Percentiles rank a stretch among this genome's conserved stretches.
Conservation (phyloP, 2,113 vertebrate genomes). For the Patagioenas fasciata region DNA sequence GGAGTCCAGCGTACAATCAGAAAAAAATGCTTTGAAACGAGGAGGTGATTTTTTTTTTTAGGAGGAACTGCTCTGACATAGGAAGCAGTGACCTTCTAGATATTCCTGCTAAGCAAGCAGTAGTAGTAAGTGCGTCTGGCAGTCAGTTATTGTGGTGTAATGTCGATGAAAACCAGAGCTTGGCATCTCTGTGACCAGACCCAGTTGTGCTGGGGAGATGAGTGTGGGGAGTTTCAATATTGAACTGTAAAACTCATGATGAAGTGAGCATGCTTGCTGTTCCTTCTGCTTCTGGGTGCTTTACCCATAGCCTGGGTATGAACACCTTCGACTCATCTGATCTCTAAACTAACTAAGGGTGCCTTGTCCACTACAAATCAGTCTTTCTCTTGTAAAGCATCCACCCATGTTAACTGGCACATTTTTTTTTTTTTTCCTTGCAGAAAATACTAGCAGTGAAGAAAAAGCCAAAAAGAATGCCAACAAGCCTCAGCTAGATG, state of each 20-base stretch:
- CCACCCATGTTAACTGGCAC: neutral
- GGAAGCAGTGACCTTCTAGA: neutral
- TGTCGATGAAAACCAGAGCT: neutral
- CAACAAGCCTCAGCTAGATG: slow-evolving; percentile 93
- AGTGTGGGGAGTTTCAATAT: neutral
- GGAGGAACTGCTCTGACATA: neutral
- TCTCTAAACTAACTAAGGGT: neutral
- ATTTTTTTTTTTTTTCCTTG: neutral
- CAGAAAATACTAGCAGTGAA: slow-evolving; percentile 84
- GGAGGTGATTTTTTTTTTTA: neutral
- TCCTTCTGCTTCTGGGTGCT: neutral
- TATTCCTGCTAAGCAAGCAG: neutral
- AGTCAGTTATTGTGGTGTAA: neutral
- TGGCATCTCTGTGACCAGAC: neutral
- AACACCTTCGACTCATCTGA: neutral
- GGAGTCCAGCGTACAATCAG: neutral
- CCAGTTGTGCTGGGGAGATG: neutral
- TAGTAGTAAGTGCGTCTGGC: neutral
- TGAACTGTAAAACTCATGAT: neutral
- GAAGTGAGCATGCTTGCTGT: neutral
- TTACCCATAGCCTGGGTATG: neutral
- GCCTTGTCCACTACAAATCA: neutral
- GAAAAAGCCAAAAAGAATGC: slow-evolving; percentile 94
- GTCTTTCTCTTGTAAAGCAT: neutral
- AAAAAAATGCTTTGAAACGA: neutral